Evolutionary conservation across 2,888 invertebrate genomes (phyloP), one percentile per base, ranked within the genome.

Genomic region (Stegophylla sp.): DNA sequence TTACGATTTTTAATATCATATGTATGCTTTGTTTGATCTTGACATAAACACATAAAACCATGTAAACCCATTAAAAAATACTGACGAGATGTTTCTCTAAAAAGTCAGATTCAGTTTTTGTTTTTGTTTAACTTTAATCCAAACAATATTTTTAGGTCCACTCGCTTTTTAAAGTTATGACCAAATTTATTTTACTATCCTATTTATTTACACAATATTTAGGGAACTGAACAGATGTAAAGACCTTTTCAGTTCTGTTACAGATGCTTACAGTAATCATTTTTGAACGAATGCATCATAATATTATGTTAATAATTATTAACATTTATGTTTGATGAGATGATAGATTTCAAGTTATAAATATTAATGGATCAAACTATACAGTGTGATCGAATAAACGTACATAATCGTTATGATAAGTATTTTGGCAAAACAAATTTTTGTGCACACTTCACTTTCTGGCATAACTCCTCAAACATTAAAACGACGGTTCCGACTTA

Each of bases 401-500:
- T n/a, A n/a, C 43, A 12, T 45, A 43, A 61, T 63, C 59, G 3
- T n/a, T 51, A 15, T 17, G 26, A 76, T 23, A 41, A 64, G 20
- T 43, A 51, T 77, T 79, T 71, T 79, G 79, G 34, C 79, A 79
- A 79, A 79, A 79, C 26, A 13, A 28, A 67, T 59, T 67, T 63
- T 79, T 79, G 34, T 79, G 79, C 79, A 71, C 79, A 79, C 79
- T 71, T 79, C 79, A 79, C 79, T 71, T 61, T 79, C 69, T 79
- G 79, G 79, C 79, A 79, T 28, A 48, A 34, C 20, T 69, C 71
- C 79, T 51, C 51, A 17, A 51, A 69, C 71, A 71, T 23, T 15
- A 26, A 4, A 71, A 71, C 45, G 4, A 71, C 45, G 4, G 51
- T 69, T 69, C 17, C 61, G 13, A 20, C 56, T 69, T 67, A 53